phyloP scores from a whole-genome alignment of 1,140 invertebrate species.

The Coenobita brevimanus region DNA sequence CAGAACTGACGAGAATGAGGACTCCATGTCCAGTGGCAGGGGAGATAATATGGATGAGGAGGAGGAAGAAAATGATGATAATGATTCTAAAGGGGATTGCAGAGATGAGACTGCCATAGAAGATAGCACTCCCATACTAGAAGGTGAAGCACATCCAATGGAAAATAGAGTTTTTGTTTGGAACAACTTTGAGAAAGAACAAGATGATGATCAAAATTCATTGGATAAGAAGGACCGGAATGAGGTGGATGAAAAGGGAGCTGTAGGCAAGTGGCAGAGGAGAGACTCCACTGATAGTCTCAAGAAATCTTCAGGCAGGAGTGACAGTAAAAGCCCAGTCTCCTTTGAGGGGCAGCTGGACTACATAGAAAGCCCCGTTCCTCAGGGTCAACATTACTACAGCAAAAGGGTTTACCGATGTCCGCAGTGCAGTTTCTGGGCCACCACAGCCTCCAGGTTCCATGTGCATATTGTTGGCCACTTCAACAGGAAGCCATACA shows the following conservation, averaged over 20 bases:
- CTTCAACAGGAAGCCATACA: constrained; percentile 93
- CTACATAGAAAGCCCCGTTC: constrained; percentile 53
- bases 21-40: constrained; percentile 54
- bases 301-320: constrained; percentile 64
- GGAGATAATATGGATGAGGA: constrained; percentile 72
- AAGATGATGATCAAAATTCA: constrained; percentile 68
- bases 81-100: constrained; percentile 66
- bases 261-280: constrained; percentile 30
- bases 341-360: constrained; percentile 25
- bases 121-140: constrained; percentile 70
- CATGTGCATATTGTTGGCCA: constrained; percentile 95
- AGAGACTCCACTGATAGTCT: constrained; percentile 71
- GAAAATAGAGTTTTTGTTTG: constrained; percentile 85
- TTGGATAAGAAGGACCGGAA: constrained; percentile 69
- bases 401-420: constrained; percentile 84
- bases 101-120: constrained; percentile 66
- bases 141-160: constrained; percentile 78
- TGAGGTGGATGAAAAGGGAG: background rate
- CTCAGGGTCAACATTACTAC: constrained; percentile 38
- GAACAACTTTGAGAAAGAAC: constrained; percentile 75
- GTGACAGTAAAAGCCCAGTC: constrained; percentile 57
- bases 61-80: constrained; percentile 72
- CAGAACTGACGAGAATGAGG: constrained; percentile 42
- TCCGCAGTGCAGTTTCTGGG: constrained; percentile 92
- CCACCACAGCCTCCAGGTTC: constrained; percentile 89